Evolutionary conservation across 1,140 invertebrate genomes (phyloP), one percentile per base, ranked within the genome.

Genomic region (Aphelinus atriplicis): DNA sequence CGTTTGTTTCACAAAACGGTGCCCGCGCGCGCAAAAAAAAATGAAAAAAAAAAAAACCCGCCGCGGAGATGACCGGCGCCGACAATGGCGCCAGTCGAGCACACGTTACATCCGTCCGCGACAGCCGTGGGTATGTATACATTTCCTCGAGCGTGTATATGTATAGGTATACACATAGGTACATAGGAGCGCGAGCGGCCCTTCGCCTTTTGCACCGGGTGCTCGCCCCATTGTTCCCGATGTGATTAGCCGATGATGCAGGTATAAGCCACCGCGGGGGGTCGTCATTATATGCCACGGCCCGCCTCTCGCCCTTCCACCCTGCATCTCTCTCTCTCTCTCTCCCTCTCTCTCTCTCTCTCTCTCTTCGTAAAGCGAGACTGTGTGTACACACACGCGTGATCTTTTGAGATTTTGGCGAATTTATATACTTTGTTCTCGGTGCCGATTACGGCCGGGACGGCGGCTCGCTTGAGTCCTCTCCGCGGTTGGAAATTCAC

Each of bases 211-310:
- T 84, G 86, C 85, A 81, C 26, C 26, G 84, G 82, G 80, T 76
- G 73, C 78, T 78, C 79, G 78, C 1, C 2, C 64, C 76, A 86
- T 87, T 87, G 87, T 87, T 85, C 80, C 85, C 86, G 85, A 86
- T 83, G 84, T 87, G 86, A 88, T 88, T 88, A 88, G 86, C 85
- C 85, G 85, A 87, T 88, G 86, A 87, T 87, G 86, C 86, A 87
- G 85, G 86, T 86, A 84, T 73, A 86, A 88, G 84, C 85, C 85
- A 77, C 86, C 81, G 83, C 86, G 81, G 86, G 86, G 84, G 86
- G 86, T 86, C 85, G 67, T 84, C 78, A 85, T 86, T 87, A 86
- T 88, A 43, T 51, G 76, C 74, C 64, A 65, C 73, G 71, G 26
- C 26, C 26, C 26, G 26, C 26, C 26, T 26, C 26, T 26, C 26